These are phyloP conservation scores for Rugalucina vietnamica DNA, from an alignment of 2,888 invertebrate species.

Conservation along the genomic window DNA sequence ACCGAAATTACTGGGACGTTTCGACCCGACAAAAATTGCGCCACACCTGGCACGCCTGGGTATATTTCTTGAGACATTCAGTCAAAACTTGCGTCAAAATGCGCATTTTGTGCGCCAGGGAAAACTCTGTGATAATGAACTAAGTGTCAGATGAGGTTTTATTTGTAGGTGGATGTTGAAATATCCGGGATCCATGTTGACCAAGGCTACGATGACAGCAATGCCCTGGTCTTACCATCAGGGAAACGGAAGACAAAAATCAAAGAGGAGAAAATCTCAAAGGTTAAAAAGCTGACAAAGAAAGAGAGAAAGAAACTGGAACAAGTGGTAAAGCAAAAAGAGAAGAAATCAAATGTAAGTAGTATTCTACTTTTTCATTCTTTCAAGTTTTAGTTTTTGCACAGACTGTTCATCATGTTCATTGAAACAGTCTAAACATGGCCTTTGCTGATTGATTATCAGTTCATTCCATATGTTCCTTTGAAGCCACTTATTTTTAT, in stretches of 20 bases:
- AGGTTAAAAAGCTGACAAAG: conserved; percentile 91
- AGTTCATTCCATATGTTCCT: too few species aligned
- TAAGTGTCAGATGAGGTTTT: neutral
- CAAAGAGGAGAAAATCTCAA: conserved; percentile 50
- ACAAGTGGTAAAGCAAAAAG: conserved; percentile 93
- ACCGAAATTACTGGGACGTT: too few species aligned
- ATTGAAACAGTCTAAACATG: too few species aligned
- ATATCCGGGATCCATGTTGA: conserved; percentile 53
- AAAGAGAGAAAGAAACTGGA: conserved; percentile 94
- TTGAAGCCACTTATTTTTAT: too few species aligned
- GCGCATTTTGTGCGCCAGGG: too few species aligned
- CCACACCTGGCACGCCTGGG: too few species aligned
- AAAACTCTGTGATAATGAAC: neutral
- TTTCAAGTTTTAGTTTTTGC: neutral
- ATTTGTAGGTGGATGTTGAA: conserved; percentile 72
- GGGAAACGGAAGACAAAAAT: conserved; percentile 90
- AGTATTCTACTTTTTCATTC: neutral
- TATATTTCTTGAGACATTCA: too few species aligned
- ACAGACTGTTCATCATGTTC: too few species aligned
- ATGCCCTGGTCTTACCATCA: conserved; percentile 92
- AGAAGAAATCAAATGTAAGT: conserved; percentile 91
- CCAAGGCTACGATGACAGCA: conserved; percentile 88
- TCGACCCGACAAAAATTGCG: too few species aligned
- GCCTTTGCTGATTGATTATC: too few species aligned
- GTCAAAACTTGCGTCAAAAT: too few species aligned